Conservation (phyloP, 1,140 invertebrate genomes). For the Olivierus martensii region DNA sequence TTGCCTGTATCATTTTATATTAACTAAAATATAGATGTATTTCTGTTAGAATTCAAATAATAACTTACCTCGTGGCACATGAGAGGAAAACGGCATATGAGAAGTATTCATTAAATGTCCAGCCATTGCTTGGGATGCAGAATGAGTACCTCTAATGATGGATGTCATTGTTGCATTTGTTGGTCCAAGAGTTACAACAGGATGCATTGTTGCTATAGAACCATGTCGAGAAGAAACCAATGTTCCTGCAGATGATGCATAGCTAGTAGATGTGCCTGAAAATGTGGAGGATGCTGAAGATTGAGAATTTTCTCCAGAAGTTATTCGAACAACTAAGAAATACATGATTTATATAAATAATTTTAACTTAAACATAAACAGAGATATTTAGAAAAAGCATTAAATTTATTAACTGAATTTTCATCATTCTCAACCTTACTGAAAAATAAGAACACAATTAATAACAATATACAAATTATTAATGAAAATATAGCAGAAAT, state of each 20-base stretch:
- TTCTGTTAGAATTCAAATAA: no score
- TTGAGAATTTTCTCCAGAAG: constrained; percentile 5
- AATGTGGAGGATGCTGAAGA: neutral
- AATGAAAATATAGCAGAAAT: no score
- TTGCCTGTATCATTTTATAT: no score
- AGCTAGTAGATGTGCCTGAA: neutral
- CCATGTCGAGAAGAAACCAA: constrained; percentile 9
- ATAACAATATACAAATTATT: no score
- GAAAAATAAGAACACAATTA: no score
- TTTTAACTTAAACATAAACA: no score
- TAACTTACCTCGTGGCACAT: constrained; percentile 16
- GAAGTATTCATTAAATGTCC: constrained; percentile 12
- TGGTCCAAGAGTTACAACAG: constrained; percentile 8
- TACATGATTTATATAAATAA: no score
- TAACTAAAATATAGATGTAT: neutral
- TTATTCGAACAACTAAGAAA: constrained; percentile 8
- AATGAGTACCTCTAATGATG: constrained; percentile 16
- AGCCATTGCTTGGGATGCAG: neutral
- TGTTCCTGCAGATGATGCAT: constrained; percentile 3
- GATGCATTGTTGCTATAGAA: constrained; percentile 8
- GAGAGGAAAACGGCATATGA: constrained; percentile 8
- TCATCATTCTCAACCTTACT: no score
- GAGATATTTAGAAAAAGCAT: no score
- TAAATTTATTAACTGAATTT: no score
- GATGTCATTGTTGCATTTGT: constrained; percentile 12